Conservation (phyloP, 2,113 vertebrate species). For the Jaculus jaculus region DNA sequence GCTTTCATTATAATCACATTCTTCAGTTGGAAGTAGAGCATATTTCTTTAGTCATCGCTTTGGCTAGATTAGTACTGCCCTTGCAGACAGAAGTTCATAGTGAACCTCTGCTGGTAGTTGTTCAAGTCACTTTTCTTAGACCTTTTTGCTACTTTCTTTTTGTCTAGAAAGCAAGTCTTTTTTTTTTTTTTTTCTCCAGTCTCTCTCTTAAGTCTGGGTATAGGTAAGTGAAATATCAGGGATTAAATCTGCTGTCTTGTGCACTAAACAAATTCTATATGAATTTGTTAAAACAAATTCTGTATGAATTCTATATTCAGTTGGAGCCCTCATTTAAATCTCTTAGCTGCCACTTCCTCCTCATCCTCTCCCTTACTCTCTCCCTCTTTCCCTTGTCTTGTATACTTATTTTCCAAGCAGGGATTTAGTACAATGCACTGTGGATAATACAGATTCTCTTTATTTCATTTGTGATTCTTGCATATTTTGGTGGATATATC, state of each 20-base stretch:
- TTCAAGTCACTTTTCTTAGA: background rate
- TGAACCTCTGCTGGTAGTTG: background rate
- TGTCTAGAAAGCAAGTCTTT: background rate
- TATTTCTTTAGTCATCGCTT: background rate
- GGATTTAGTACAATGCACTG: background rate
- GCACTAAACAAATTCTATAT: no score
- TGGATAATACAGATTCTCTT: background rate
- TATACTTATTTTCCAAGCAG: background rate
- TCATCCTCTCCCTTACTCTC: no score
- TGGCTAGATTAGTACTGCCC: background rate
- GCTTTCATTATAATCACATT: background rate
- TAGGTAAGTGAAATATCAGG: background rate
- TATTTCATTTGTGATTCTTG: background rate
- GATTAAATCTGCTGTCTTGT: no score
- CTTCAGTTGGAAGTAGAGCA: background rate
- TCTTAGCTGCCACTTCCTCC: no score
- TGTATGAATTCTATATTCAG: no score
- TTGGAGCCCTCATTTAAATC: no score
- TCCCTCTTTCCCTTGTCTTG: background rate
- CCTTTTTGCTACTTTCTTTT: background rate
- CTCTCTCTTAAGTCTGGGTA: background rate
- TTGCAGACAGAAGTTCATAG: background rate
- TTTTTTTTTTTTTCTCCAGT: slow-evolving; percentile 6
- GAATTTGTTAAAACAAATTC: no score
- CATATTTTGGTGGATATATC: background rate